Evolutionary conservation across 2,888 invertebrate genomes (phyloP), one percentile per base, ranked within the genome.

Genomic region (Poecilobothrus nobilitatus): DNA sequence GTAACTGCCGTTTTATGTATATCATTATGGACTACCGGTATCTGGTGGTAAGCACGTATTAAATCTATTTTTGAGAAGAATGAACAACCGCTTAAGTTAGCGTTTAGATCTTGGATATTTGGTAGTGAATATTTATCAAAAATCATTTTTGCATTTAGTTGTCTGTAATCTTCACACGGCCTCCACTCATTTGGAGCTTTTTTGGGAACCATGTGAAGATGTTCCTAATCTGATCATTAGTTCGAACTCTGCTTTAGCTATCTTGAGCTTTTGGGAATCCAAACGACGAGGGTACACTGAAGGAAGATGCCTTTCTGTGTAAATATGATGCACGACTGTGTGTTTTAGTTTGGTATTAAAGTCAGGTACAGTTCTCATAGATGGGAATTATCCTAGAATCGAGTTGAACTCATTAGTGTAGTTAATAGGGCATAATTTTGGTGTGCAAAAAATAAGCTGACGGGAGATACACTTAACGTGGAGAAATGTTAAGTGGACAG

Each of bases 81-180:
- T 7, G n/a, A 64, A 62, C 67, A 53, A 65, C n/a, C 61, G 33
- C 34, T 33, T 21, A 67, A 27, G 27, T 68, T n/a, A 1, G 12
- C 27, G 22, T 63, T 37, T 33, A 64, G 63, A 33, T 44, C 44
- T 65, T 64, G 68, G 41, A 64, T 64, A 64, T 68, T 33, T n/a
- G 68, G 44, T 9, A 68, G 6, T 9, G 68, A 44, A 64, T 68
- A 68, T 64, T 62, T 37, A 20, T 68, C 68, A 5, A 34, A 63
- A 27, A 66, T 44, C 10, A 65, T 65, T 5, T 34, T 9, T 10
- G 53, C 12, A 37, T 67, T 67, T 4, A 67, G 37, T 33, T 37
- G 37, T 33, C 67, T 33, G 20, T 67, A 67, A 62, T 71, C 78
- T 79, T 69, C 76, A 76, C 73, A 76, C 76, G 71, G 77, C 67